These are phyloP conservation scores for Ornithoptera alexandrae DNA, from an alignment of 2,888 invertebrate genomes.

Conservation along the genomic window DNA sequence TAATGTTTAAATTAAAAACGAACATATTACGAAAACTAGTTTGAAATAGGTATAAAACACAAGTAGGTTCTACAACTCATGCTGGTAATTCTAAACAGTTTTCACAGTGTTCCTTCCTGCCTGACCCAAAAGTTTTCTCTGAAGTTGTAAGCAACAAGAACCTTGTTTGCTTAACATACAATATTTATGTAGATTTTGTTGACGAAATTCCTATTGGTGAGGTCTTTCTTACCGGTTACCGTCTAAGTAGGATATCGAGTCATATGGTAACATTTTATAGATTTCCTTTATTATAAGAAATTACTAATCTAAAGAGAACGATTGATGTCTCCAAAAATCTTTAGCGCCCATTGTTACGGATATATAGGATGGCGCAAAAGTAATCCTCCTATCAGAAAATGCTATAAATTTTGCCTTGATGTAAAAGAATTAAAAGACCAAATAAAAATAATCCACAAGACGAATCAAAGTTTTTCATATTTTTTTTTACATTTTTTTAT, in stretches of 20 bases:
- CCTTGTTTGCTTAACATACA: conserved; percentile 1
- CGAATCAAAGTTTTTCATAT: too few species aligned
- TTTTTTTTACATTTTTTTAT: too few species aligned
- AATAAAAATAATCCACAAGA: too few species aligned
- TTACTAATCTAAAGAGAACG: too few species aligned
- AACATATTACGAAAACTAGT: not conserved
- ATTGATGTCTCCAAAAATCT: too few species aligned
- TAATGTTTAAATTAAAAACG: not conserved
- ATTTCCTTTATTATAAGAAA: not conserved
- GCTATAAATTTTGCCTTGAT: too few species aligned
- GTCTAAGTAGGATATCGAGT: not conserved
- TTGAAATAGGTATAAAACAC: not conserved
- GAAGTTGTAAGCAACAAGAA: conserved; percentile 12
- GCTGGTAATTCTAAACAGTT: conserved; percentile 15
- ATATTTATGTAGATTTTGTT: conserved; percentile 8
- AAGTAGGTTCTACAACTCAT: not conserved
- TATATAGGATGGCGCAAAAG: too few species aligned
- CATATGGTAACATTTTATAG: not conserved
- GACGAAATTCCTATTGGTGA: not conserved
- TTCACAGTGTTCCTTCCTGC: conserved; percentile 12
- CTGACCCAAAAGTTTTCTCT: conserved; percentile 12
- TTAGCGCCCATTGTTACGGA: too few species aligned
- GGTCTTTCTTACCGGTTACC: not conserved
- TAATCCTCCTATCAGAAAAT: too few species aligned
- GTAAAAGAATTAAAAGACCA: too few species aligned